These are phyloP conservation scores for Autographa pulchrina DNA, from an alignment of 2,888 invertebrate species.

Conservation along the genomic window DNA sequence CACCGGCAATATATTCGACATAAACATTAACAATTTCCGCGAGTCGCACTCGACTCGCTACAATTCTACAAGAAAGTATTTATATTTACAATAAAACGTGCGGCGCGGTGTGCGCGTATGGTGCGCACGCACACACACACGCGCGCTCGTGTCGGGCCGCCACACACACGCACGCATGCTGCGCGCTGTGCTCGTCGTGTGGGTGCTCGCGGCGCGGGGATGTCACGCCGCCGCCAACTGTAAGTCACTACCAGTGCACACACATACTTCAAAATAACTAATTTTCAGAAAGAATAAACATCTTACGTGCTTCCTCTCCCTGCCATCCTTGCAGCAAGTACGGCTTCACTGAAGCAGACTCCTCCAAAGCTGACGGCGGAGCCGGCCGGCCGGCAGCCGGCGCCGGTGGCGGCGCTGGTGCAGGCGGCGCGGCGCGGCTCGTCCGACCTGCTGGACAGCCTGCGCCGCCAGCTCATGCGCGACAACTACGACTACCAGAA, in stretches of 20 bases:
- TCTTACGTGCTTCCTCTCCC: too few species aligned
- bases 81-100: not conserved
- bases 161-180: conserved; percentile 20
- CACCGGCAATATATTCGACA: not conserved
- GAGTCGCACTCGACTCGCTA: not conserved
- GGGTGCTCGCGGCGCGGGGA: not conserved
- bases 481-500: conserved; percentile 74
- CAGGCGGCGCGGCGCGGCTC: conserved; percentile 4
- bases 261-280: too few species aligned
- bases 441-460: conserved; percentile 38
- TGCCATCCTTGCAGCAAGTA: too few species aligned
- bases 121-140: conserved; percentile 2
- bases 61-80: not conserved
- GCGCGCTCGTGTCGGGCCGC: not conserved
- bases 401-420: not conserved
- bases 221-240: conserved; percentile 9
- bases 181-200: conserved; percentile 7
- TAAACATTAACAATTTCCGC: conserved; percentile 3
- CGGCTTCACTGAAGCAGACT: too few species aligned
- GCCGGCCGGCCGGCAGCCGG: not conserved
- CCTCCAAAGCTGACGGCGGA: too few species aligned
- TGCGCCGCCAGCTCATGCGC: conserved; percentile 69
- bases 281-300: too few species aligned
- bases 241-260: conserved; percentile 10
- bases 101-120: not conserved